Conservation (phyloP, 2,888 invertebrate genomes). For the Osmoderma eremita region DNA sequence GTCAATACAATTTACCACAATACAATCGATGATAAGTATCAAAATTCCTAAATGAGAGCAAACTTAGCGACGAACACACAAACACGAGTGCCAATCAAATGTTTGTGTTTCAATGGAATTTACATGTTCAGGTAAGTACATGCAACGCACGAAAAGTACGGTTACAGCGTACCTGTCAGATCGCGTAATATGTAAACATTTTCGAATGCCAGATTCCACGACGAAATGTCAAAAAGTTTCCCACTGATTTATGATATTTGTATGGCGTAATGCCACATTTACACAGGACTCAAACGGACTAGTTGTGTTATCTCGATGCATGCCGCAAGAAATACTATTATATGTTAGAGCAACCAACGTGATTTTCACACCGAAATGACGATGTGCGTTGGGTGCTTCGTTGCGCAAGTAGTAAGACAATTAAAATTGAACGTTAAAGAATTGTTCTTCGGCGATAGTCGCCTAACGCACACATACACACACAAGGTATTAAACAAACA, state of each 20-base stretch:
- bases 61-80: not conserved
- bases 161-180: slow-evolving; percentile 17
- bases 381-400: not conserved
- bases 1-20: too few species aligned
- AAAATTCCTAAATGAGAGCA: not conserved
- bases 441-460: not conserved
- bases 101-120: slow-evolving; percentile 36
- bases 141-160: slow-evolving; percentile 18
- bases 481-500: slow-evolving; percentile 19
- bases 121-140: slow-evolving; percentile 12
- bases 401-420: slow-evolving; percentile 2
- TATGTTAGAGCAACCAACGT: not conserved
- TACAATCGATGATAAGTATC: too few species aligned
- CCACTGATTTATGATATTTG: slow-evolving; percentile 43
- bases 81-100: slow-evolving; percentile 34
- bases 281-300: slow-evolving; percentile 19
- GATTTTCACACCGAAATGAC: slow-evolving; percentile 5
- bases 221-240: slow-evolving; percentile 44
- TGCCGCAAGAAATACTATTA: slow-evolving; percentile 9
- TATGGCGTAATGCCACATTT: slow-evolving; percentile 25
- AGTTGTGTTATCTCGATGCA: slow-evolving; percentile 32
- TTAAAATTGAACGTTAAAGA: slow-evolving; percentile 3
- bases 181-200: slow-evolving; percentile 30
- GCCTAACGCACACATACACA: too few species aligned
- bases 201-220: slow-evolving; percentile 36